Conservation (phyloP, 2,888 invertebrate genomes). For the Sisyra terminalis region DNA sequence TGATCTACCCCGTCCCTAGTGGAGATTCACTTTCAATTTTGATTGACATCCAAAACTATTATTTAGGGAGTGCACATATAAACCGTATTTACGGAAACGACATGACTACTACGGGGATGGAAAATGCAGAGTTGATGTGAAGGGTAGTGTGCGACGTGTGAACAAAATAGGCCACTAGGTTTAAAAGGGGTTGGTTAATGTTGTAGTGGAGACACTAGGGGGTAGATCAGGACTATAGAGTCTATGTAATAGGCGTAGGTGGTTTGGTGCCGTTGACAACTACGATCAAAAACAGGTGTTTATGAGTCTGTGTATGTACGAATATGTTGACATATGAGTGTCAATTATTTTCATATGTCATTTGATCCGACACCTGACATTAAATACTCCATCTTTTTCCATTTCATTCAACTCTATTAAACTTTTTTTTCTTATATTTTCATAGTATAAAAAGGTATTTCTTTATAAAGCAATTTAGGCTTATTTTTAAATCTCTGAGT, state of each 20-base stretch:
- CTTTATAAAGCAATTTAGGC: no score
- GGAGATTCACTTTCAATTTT: no score
- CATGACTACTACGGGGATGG: background rate
- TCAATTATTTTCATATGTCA: slow-evolving; percentile 8
- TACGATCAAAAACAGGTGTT: slow-evolving; percentile 4
- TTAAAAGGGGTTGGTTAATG: background rate
- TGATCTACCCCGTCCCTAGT: no score
- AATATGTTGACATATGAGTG: slow-evolving; percentile 5
- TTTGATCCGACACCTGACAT: slow-evolving; percentile 6
- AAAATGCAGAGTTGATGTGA: background rate
- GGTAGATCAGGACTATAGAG: background rate
- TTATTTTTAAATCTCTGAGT: no score
- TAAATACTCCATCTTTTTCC: background rate
- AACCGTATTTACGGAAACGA: no score
- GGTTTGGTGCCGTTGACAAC: background rate
- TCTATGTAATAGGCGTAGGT: background rate
- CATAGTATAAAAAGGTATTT: no score
- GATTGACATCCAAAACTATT: no score
- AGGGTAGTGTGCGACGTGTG: background rate
- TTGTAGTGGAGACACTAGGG: background rate
- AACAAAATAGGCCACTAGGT: background rate
- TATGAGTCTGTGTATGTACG: background rate
- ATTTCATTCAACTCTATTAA: background rate
- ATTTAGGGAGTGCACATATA: no score
- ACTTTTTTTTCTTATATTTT: no score